Percentiles rank a stretch among this genome's conserved stretches.
Conservation (phyloP, 2,888 invertebrate species). For the Oscheius sp. region DNA sequence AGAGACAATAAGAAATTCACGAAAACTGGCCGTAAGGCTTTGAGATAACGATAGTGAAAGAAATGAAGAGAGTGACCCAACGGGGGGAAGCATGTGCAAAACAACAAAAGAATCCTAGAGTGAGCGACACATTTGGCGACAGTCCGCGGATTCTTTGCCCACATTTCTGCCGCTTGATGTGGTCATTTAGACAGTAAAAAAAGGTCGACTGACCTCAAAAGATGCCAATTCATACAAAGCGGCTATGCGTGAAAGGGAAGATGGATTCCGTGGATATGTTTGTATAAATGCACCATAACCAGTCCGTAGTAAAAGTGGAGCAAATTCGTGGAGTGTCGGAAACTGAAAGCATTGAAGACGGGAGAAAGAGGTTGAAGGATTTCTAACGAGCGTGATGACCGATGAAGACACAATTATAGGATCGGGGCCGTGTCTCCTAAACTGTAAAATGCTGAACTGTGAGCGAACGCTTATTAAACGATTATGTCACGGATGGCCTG, state of each 20-base stretch:
- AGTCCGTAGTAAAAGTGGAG: slow-evolving; percentile 7
- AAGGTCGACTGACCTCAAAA: slow-evolving; percentile 27
- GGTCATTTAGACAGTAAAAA: neutral
- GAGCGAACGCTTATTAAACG: neutral
- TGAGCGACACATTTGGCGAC: slow-evolving; percentile 11
- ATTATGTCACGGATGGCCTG: no score
- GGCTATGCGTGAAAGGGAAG: neutral
- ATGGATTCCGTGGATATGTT: slow-evolving; percentile 1
- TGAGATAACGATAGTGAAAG: slow-evolving; percentile 29
- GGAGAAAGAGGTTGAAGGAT: neutral
- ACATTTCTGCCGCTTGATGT: neutral
- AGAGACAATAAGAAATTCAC: slow-evolving; percentile 35
- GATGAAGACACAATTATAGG: slow-evolving; percentile 25
- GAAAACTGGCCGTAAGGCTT: slow-evolving; percentile 30
- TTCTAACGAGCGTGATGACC: slow-evolving; percentile 13
- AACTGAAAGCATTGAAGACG: neutral
- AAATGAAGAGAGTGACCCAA: slow-evolving; percentile 26
- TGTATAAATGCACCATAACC: slow-evolving; percentile 4
- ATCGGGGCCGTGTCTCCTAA: slow-evolving; percentile 23
- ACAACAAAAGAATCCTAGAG: slow-evolving; percentile 22
- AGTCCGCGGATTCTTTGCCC: no score
- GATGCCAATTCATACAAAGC: slow-evolving; percentile 4
- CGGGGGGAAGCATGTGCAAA: slow-evolving; percentile 20
- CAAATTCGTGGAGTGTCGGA: slow-evolving; percentile 12
- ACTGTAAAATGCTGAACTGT: neutral